Base-by-base conservation (phyloP, 2,113 vertebrate genomes). In the Odobenus rosmarus region DNA sequence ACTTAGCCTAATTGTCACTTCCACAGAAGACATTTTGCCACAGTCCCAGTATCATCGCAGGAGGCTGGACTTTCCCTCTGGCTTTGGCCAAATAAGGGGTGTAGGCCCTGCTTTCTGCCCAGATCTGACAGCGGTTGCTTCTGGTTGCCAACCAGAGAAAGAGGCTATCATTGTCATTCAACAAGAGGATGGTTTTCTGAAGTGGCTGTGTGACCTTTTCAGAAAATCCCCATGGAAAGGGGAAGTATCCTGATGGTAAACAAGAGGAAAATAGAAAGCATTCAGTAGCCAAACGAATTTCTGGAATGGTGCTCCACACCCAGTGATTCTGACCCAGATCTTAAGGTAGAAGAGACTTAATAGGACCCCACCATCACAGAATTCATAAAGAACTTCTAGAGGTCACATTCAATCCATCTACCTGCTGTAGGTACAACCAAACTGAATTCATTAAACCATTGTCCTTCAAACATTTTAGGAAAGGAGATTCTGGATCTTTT, bases 31-130 rank as follows among this genome's bases (percentile, higher is more conserved):
- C 64, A 49, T 57, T 67, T 51, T 77, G 71, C 83, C 18, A n/a
- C 55, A 28, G 36, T 71, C 62, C 59, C 80, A 15, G 5, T 83
- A 77, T 96, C 46, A 21, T 82, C 79, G n/a, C 57, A 16, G 86
- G 67, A 81, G 87, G 39, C 86, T 97, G 97, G 98, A 97, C 81
- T 97, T 97, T 82, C 97, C 97, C 97, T 97, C 42, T 96, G 81
- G 71, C 76, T 81, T 90, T 39, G 72, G 96, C 97, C 96, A 97
- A 59, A 33, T 55, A 16, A 79, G 64, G 59, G 31, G 49, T 36
- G 83, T 71, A 42, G 31, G 13, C 49, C 88, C 19, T 33, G n/a
- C 11, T 39, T 39, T 88, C 91, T 88, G 49, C n/a, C 36, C 81
- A 49, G 7, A 31, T 64, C 21, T 4, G 61, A 84, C 18, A 77